Evolutionary conservation across 2,888 invertebrate genomes (phyloP), one percentile per base, ranked within the genome.

Genomic region (Drosophila robusta): DNA sequence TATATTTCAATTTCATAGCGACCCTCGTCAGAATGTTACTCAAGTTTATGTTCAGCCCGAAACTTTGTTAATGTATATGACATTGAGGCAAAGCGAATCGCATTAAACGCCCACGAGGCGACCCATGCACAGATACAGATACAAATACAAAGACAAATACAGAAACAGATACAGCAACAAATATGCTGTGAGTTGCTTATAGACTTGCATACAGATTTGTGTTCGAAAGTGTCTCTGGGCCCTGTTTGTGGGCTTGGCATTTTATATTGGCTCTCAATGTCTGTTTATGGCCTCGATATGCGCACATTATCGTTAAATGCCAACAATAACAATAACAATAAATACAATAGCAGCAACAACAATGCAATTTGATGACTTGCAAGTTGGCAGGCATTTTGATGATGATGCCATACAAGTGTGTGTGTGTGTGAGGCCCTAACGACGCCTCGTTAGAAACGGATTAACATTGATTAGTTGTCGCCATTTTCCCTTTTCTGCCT

Each of bases 381-480:
- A 87, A 69, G 70, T 81, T 74, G 70, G 58, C 58, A 69, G 71
- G 75, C 78, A 88, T 83, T 83, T 80, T 80, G 52, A 66, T 77
- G 81, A 84, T 78, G 75, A 78, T 84, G 75, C 73, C 67, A 73
- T 70, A 67, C 66, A 50, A 34, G 12, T 42, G 22, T 54, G 41
- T 49, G 54, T 58, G 55, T 32, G 16, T 47, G 38, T 42, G 51
- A 36, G 34, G 8, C 4, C 24, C 61, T 83, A 87, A 89, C 76
- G 89, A 81, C 39, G 57, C 36, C 74, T 85, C 89, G 86, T 85
- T 89, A 87, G 76, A 79, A 85, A 89, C 76, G 87, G 74, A 89
- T 85, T 87, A 85, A 75, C 82, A 81, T 78, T 89, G 89, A 85
- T 85, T 85, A 85, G 84, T 68, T 84, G 62, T 61, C 55, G 24